Percentiles rank a stretch among this genome's conserved stretches.
phyloP scores from a whole-genome alignment of 92 coral and sea anemone species.

The Actinostola sp. region DNA sequence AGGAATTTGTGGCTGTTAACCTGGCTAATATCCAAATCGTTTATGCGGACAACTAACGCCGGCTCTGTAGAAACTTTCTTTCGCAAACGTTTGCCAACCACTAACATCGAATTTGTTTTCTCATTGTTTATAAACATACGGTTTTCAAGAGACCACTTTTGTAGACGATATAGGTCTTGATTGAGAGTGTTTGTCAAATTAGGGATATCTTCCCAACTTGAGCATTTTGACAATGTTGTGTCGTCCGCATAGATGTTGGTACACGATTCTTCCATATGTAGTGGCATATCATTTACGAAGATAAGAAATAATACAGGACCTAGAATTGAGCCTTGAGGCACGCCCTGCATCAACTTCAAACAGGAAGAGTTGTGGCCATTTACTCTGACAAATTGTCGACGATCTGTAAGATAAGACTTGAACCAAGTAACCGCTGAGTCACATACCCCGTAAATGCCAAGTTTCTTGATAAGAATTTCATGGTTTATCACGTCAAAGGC shows the following conservation, averaged over 20 bases:
- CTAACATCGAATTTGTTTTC: constrained; percentile 38
- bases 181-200: too few species aligned
- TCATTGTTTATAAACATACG: constrained; percentile 25
- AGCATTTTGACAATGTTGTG: constrained; percentile 9
- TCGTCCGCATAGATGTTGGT: constrained; percentile 28
- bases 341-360: too few species aligned
- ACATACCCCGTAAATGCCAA: constrained; percentile 30
- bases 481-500: constrained; percentile 46
- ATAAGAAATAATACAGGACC: constrained; percentile 37
- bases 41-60: constrained; percentile 11
- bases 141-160: not conserved
- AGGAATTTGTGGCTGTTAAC: constrained; percentile 28
- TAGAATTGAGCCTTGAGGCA: constrained; percentile 35
- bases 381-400: constrained; percentile 36
- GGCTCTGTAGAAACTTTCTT: constrained; percentile 19
- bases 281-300: constrained; percentile 42
- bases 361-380: constrained; percentile 6
- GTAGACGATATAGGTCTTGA: too few species aligned
- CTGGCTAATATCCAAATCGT: not conserved
- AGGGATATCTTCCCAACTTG: too few species aligned
- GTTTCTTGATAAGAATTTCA: constrained; percentile 16
- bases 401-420: constrained; percentile 25
- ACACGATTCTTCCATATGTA: constrained; percentile 23
- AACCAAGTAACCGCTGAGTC: constrained; percentile 35
- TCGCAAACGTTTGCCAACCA: constrained; percentile 30